Percentiles rank a stretch among this genome's conserved stretches.
Evolutionary conservation across 2,797 vertebrate genomes (phyloP).

Genomic region (Pelochelys cantorii): DNA sequence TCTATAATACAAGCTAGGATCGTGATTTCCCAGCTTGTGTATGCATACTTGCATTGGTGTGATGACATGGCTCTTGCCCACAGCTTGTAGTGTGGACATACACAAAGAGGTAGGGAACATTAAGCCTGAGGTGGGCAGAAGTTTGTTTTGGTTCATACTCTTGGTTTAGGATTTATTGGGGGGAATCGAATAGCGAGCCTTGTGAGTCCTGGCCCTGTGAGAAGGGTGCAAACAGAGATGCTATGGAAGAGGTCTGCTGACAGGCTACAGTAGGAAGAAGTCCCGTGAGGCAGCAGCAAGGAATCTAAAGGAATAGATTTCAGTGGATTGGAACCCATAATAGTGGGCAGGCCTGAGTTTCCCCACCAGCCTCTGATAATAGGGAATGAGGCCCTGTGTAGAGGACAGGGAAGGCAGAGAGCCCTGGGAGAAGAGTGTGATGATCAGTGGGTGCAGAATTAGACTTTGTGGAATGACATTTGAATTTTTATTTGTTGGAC

Average conservation of each 20-base stretch:
- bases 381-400: background rate
- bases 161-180: background rate
- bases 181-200: background rate
- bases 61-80: background rate
- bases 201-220: background rate
- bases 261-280: background rate
- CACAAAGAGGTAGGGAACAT: background rate
- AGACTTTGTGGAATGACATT: background rate
- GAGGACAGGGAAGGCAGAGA: background rate
- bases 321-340: background rate
- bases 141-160: background rate
- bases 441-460: background rate
- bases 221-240: background rate
- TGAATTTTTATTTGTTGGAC: background rate
- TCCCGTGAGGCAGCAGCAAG: background rate
- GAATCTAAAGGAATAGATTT: background rate
- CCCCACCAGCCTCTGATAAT: background rate
- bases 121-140: background rate
- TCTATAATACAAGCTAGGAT: background rate
- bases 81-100: too few species aligned
- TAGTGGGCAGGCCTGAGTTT: background rate
- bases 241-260: background rate
- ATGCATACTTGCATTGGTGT: background rate
- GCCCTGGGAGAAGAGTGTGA: background rate
- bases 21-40: background rate